These are phyloP conservation scores for Euplexia lucipara DNA, from an alignment of 2,888 invertebrate species.

Conservation along the genomic window DNA sequence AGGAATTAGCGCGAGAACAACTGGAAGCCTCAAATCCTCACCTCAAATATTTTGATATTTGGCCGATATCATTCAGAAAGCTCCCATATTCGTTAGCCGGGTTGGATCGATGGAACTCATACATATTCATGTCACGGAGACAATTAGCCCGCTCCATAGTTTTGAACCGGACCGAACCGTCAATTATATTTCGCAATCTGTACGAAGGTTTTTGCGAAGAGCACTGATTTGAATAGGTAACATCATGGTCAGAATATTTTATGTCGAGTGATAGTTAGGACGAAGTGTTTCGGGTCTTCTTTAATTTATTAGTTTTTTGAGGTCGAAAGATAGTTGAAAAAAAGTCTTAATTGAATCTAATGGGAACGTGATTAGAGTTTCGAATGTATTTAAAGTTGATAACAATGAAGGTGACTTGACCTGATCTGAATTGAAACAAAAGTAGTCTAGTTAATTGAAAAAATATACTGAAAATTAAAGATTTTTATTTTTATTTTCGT, in stretches of 20 bases:
- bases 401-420: no score
- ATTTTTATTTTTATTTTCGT: no score
- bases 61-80: conserved; percentile 63
- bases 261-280: conserved; percentile 57
- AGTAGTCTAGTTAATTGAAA: no score
- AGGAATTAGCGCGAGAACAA: conserved; percentile 34
- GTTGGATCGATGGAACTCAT: conserved; percentile 78
- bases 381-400: background rate
- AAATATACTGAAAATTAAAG: no score
- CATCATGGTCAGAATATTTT: conserved; percentile 68
- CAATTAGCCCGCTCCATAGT: conserved; percentile 79
- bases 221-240: conserved; percentile 74
- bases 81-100: conserved; percentile 66
- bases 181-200: conserved; percentile 84
- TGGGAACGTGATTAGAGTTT: conserved; percentile 27
- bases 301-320: conserved; percentile 53
- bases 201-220: conserved; percentile 78
- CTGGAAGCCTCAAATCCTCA: conserved; percentile 52
- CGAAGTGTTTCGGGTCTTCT: conserved; percentile 43
- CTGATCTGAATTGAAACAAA: no score
- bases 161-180: conserved; percentile 74
- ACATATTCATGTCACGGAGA: conserved; percentile 83
- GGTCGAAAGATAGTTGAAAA: conserved; percentile 18
- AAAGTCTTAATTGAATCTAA: conserved; percentile 40
- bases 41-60: conserved; percentile 63